Base-by-base conservation (phyloP, 2,888 invertebrate genomes). In the Congeria kusceri region DNA sequence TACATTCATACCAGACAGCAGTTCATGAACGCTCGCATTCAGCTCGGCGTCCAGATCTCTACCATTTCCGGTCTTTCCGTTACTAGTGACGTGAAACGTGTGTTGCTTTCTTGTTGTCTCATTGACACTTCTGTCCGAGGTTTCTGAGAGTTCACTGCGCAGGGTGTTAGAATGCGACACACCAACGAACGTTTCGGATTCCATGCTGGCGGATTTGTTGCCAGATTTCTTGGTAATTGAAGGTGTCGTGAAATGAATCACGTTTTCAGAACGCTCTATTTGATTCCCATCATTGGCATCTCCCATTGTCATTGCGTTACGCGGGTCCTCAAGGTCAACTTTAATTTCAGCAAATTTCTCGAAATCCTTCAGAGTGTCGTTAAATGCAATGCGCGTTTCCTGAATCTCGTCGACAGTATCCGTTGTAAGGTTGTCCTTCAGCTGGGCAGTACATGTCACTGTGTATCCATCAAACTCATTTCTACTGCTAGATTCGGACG, bases 391-490 rank as follows among this genome's bases (percentile, higher is more conserved):
- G 7, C 64, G 7, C 18, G 65, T 32, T 32, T 68, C 68, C 0
- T 11, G 13, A 11, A 29, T 53, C 61, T 61, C 56, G 25, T 23
- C 28, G 58, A 65, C 5, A 11, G 56, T 32, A 27, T 71, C 63
- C 0, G 32, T 20, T 9, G n/a, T 32, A 25, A 11, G 23, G 4
- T 65, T 27, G 9, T 46, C 62, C 53, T 70, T 77, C n/a, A 77
- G 39, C 29, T 77, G 58, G n/a, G 77, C 77, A 0, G 66, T 66
- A 39, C 77, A 77, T 39, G 70, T 77, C 11, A 77, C 77, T n/a
- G 65, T 62, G 62, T 67, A 77, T 11, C 62, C 53, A 20, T 20
- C 53, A 5, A 25, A 53, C 39, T 39, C 39, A 11, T 15, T 23
- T 18, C 25, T 4, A 25, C 53, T 53, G 23, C 20, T 53, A 1